Evolutionary conservation across 2,888 invertebrate genomes (phyloP), one percentile per base, ranked within the genome.

Genomic region (Ctena decussata): DNA sequence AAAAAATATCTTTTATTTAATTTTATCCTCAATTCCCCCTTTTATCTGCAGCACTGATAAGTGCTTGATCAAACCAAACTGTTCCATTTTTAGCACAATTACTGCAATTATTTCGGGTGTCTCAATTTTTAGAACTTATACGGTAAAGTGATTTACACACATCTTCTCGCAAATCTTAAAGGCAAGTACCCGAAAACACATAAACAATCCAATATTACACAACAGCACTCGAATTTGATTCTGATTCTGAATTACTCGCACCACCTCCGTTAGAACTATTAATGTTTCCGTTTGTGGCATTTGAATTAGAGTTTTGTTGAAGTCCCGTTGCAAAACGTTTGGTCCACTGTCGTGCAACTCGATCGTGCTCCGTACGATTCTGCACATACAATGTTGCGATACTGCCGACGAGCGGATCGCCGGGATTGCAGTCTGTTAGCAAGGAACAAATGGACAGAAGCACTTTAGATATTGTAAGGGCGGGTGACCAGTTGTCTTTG

Each of bases 401-500:
- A 96, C 98, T 99, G 91, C 99, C 99, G 85, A 99, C 99, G 94
- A 99, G 96, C 2, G 99, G 99, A 96, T 99, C 99, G 95, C 98
- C 98, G 98, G 99, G 99, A 97, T 99, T 99, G 96, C 99, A 99
- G 97, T 99, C 99, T 95, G 99, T 99, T 94, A 99, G 97, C 95
- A 99, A 97, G 93, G 99, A 99, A 97, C 99, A 99, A 96, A 99
- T 99, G 92, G 99, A 99, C 92, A 99, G 97, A 94, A 99, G 97
- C 92, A 99, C 99, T 97, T 99, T 99, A 89, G 99, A 98, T 96
- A 99, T 99, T 93, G 99, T 99, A 95, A 99, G 97, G 69, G 99
- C 99, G n/a, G 99, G 99, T 44, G 98, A 99, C 99, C 99, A 99
- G 96, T 99, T 99, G 96, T 99, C 99, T 96, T 99, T 99, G 92